A percentile compares a stretch with the other conserved stretches of the same genome.
Evolutionary conservation across 2,888 invertebrate genomes (phyloP).

Genomic region (Desoria tigrina): DNA sequence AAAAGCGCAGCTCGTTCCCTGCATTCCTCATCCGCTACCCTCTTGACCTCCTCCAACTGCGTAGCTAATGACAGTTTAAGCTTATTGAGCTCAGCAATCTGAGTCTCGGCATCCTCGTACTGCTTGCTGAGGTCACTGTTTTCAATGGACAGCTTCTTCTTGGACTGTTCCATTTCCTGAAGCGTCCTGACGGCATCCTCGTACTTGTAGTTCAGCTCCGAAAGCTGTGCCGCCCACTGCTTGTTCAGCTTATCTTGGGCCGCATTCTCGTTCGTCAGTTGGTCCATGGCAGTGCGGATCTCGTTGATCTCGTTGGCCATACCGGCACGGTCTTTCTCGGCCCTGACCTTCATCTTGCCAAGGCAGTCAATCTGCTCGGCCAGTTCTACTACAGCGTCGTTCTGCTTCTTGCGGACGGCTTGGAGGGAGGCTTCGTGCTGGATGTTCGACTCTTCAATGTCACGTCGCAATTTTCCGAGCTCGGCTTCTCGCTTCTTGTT

Average conservation of each 20-base stretch:
- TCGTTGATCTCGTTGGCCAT: conserved; percentile 98
- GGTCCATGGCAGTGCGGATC: conserved; percentile 93
- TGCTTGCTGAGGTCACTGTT: conserved; percentile 95
- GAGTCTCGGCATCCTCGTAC: conserved; percentile 97
- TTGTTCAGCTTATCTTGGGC: conserved; percentile 85
- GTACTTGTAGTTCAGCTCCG: conserved; percentile 91
- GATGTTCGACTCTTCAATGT: conserved; percentile 97
- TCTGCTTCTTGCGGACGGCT: conserved; percentile 98
- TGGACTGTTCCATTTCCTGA: conserved; percentile 94
- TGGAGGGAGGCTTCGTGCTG: conserved; percentile 96
- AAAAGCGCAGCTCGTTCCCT: conserved; percentile 90
- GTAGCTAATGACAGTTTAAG: conserved; percentile 93
- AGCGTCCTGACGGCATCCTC: conserved; percentile 96
- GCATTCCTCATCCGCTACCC: conserved; percentile 93
- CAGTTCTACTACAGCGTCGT: conserved; percentile 98
- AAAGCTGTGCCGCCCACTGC: conserved; percentile 91
- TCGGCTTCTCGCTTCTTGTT: conserved; percentile 99
- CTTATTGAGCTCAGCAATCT: conserved; percentile 93
- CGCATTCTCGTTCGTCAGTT: conserved; percentile 97
- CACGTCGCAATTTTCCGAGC: conserved; percentile 95
- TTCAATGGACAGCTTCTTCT: conserved; percentile 96
- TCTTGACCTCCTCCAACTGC: conserved; percentile 86
- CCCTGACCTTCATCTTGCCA: conserved; percentile 94
- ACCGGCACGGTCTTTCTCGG: conserved; percentile 98
- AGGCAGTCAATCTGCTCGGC: conserved; percentile 99